phyloP scores from a whole-genome alignment of 2,888 invertebrate genomes.

The Carabus problematicus region DNA sequence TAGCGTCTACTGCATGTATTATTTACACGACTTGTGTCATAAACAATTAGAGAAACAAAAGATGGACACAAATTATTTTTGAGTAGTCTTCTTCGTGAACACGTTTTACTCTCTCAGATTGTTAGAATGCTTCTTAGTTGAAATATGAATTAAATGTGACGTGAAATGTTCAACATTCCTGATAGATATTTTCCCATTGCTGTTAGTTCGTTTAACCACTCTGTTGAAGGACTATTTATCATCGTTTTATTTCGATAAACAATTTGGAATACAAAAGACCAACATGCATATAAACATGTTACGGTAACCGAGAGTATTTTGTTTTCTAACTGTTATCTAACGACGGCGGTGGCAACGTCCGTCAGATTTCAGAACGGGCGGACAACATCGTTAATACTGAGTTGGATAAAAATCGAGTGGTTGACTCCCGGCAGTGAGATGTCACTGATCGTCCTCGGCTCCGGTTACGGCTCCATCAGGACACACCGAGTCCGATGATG shows the following conservation, averaged over 20 bases:
- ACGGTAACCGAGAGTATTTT: background rate
- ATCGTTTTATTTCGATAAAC: constrained; percentile 6
- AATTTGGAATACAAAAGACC: background rate
- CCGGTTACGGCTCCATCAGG: background rate
- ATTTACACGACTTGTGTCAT: constrained; percentile 8
- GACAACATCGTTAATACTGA: constrained; percentile 18
- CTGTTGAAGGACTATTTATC: background rate
- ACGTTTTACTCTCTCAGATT: too few relatives aligned
- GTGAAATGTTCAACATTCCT: too few relatives aligned
- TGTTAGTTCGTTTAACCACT: too few relatives aligned
- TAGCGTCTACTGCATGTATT: background rate
- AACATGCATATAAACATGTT: too few relatives aligned
- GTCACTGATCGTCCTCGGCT: background rate
- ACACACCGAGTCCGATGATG: background rate
- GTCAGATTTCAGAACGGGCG: constrained; percentile 6
- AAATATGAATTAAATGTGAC: too few relatives aligned
- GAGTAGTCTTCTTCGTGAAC: background rate
- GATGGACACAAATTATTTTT: constrained; percentile 7
- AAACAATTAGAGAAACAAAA: constrained; percentile 8
- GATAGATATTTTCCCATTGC: too few relatives aligned
- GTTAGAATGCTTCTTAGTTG: too few relatives aligned
- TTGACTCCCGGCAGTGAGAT: background rate
- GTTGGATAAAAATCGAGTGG: constrained; percentile 9
- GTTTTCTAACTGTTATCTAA: constrained; percentile 12
- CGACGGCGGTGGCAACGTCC: constrained; percentile 15